Evolutionary conservation across 64 coral and sea anemone genomes (phyloP), one percentile per base, ranked within the genome.

Genomic region (Dendrophyllia cribrosa): DNA sequence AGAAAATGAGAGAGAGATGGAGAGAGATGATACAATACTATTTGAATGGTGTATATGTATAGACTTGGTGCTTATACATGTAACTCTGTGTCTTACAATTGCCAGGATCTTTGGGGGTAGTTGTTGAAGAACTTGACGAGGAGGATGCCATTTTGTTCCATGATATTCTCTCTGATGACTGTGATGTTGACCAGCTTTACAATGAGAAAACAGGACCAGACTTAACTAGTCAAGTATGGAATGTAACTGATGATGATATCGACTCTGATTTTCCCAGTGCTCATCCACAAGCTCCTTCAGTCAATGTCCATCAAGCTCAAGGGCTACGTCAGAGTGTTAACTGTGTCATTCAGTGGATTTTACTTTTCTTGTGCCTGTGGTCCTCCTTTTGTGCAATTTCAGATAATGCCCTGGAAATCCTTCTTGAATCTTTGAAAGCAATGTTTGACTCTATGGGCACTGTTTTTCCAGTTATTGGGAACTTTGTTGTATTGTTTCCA

Each of bases 321-420:
- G 72, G 44, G 72, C 13, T 58, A 26, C 52, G 21, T 14, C 7
- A 81, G 13, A 58, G 43, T 21, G 51, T 81, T 21, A 81, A 58
- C 52, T 81, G 53, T 19, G 49, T 85, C 16, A 53, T 85, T 19
- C 60, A 34, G 9, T 90, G 88, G 76, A 56, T 68, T 1, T n/a
- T 90, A 46, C 3, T 90, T 23, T 81, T 90, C 51, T 44, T 90
- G 56, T 90, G 88, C 7, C 8, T 90, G 47, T 90, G 88, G 88
- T 26, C 88, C 16, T 90, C 88, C 0, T 90, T 82, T 72, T 90
- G 88, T 58, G 77, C 71, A 3, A 43, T 92, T 45, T 91, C 78
- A 15, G 89, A 91, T 34, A 83, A 83, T 83, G 89, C 89, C 7
- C 52, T 91, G 43, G 93, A 89, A 20, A 68, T 90, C 14, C 25